Percentiles rank a stretch among this genome's conserved stretches.
phyloP scores from a whole-genome alignment of 1,140 invertebrate genomes.

The Bombus soroeensis region DNA sequence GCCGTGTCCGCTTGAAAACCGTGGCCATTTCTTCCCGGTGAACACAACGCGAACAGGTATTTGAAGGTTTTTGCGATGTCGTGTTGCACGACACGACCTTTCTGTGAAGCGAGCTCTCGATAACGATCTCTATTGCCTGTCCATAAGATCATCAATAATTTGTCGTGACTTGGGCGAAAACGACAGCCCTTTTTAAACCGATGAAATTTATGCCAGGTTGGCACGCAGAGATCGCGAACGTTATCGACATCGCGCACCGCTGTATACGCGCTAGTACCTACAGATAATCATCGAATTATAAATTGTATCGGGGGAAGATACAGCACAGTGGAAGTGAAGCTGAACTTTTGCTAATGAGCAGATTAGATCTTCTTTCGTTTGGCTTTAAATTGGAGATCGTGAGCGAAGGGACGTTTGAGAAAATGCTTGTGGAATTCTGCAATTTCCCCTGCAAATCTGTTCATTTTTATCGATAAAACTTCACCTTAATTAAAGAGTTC shows the following conservation, averaged over 20 bases:
- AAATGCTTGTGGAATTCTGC: background rate
- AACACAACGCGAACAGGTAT: slow-evolving; percentile 39
- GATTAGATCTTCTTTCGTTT: background rate
- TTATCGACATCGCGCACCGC: slow-evolving; percentile 27
- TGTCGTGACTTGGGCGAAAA: slow-evolving; percentile 54
- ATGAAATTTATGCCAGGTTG: slow-evolving; percentile 49
- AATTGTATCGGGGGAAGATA: slow-evolving; percentile 28
- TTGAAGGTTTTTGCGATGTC: slow-evolving; percentile 36
- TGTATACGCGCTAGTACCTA: slow-evolving; percentile 9
- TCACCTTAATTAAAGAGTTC: too few species aligned
- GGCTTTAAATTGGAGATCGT: background rate
- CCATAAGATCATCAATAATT: slow-evolving; percentile 62
- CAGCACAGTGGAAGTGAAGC: background rate
- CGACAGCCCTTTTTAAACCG: slow-evolving; percentile 33
- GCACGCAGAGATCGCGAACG: slow-evolving; percentile 41
- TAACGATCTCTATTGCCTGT: slow-evolving; percentile 57
- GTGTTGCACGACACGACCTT: slow-evolving; percentile 47
- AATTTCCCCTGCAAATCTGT: background rate
- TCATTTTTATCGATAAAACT: background rate
- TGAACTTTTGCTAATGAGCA: background rate
- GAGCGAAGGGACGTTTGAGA: background rate
- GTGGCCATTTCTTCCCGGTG: slow-evolving; percentile 38
- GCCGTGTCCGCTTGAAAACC: slow-evolving; percentile 28
- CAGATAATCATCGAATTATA: slow-evolving; percentile 62
- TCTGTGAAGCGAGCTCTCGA: slow-evolving; percentile 36